Percentiles rank a stretch among this genome's conserved stretches.
phyloP scores from a whole-genome alignment of 2,888 invertebrate genomes.

The Desoria tigrina region DNA sequence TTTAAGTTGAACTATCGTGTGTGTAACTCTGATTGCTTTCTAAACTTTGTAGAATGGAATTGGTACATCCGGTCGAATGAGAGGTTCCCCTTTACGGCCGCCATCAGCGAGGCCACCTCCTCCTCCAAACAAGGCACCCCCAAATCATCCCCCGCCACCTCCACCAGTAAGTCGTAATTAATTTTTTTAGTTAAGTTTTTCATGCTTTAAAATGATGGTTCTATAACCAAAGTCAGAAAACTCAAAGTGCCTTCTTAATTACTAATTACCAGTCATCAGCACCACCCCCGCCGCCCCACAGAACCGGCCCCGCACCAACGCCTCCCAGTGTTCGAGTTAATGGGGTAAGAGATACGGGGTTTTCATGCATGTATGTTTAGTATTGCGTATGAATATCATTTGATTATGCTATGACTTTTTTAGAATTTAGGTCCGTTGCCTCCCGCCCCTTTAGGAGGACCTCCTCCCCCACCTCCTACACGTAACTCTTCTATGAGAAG shows the following conservation, averaged over 20 bases:
- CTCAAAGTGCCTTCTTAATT: too few species aligned
- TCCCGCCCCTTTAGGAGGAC: conserved; percentile 42
- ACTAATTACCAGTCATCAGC: conserved; percentile 53
- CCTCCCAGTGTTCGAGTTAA: conserved; percentile 52
- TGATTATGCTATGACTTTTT: background rate
- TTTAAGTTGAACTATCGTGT: background rate
- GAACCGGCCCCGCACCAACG: conserved; percentile 51
- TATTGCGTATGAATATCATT: background rate
- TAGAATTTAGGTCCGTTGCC: conserved; percentile 35
- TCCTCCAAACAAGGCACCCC: conserved; percentile 52
- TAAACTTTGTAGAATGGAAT: conserved; percentile 45
- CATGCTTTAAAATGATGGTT: too few species aligned
- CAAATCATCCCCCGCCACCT: conserved; percentile 56
- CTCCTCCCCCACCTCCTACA: conserved; percentile 64
- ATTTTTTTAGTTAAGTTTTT: too few species aligned
- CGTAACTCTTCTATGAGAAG: conserved; percentile 67
- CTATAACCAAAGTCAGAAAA: too few species aligned
- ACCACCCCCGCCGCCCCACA: conserved; percentile 56
- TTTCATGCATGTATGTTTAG: too few species aligned
- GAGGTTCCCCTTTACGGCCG: conserved; percentile 55
- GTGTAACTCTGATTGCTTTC: too few species aligned
- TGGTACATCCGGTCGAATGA: background rate
- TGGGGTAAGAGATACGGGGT: conserved; percentile 33
- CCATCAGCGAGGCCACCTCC: conserved; percentile 62
- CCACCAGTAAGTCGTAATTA: conserved; percentile 57